Evolutionary conservation across 2,113 vertebrate species (phyloP).

Genomic region (Oxyura jamaicensis): DNA sequence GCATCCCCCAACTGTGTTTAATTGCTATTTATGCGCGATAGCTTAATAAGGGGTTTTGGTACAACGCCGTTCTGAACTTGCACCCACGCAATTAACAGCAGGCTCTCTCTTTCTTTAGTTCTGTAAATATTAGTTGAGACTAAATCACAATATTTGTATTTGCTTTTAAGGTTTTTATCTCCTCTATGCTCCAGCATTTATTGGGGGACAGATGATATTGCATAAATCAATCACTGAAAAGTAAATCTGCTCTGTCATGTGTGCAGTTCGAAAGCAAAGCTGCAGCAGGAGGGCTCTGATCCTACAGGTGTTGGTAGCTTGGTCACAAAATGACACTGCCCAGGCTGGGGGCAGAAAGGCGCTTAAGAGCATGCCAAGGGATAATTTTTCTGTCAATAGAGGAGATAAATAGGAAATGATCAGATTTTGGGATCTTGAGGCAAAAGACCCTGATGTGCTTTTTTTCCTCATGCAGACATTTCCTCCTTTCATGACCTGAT

Average conservation of each 20-base stretch:
- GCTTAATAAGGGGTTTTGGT: neutral
- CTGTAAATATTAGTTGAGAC: neutral
- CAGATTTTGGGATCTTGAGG: neutral
- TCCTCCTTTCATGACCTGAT: neutral
- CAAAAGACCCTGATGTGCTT: neutral
- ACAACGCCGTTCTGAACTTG: neutral
- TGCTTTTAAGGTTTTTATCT: neutral
- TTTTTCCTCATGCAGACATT: neutral
- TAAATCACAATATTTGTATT: neutral
- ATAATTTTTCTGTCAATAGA: neutral
- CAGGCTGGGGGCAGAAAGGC: neutral
- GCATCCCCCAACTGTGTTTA: neutral
- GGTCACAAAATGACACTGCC: neutral
- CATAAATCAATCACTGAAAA: neutral
- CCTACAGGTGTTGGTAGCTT: rapidly evolving
- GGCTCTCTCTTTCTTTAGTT: neutral
- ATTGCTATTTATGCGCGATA: neutral
- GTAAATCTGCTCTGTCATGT: neutral
- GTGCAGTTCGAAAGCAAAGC: neutral
- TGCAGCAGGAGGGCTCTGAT: neutral
- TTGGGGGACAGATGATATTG: neutral
- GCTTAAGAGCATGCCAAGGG: neutral
- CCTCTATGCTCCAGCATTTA: neutral
- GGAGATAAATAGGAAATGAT: neutral
- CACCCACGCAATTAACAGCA: neutral